A percentile compares a stretch with the other conserved stretches of the same genome.
phyloP scores from a whole-genome alignment of 2,113 vertebrate species.

The Scytalopus superciliaris region DNA sequence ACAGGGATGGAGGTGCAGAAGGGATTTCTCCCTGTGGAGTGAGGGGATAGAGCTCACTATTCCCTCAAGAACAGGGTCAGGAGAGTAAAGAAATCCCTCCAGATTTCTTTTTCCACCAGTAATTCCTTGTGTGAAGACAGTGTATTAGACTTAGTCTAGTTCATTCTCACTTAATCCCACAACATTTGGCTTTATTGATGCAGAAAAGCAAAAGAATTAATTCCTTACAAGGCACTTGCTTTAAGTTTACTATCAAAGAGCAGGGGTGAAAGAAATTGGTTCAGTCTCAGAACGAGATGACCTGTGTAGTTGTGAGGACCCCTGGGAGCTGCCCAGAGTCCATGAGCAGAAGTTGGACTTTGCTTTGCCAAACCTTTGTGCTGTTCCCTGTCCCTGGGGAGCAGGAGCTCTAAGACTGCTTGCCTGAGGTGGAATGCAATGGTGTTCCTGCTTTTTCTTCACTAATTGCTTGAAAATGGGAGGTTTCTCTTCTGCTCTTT shows the following conservation, averaged over 20 bases:
- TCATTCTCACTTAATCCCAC: neutral
- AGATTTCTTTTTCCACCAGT: neutral
- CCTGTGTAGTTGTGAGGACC: neutral
- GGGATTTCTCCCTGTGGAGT: neutral
- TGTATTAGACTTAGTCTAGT: neutral
- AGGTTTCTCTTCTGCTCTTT: neutral
- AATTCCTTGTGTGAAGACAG: neutral
- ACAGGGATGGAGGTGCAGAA: neutral
- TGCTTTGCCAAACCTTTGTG: neutral
- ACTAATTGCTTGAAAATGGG: neutral
- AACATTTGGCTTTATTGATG: neutral
- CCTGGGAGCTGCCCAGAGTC: neutral
- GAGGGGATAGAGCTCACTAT: neutral
- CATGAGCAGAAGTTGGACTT: accelerated
- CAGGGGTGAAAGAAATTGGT: neutral
- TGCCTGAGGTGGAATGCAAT: neutral
- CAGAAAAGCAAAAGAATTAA: neutral
- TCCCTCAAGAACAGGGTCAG: neutral
- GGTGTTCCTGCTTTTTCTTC: neutral
- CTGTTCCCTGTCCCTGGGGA: neutral
- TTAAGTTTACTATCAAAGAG: neutral
- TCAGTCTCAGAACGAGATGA: neutral
- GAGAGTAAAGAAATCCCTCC: neutral
- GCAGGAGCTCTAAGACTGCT: neutral
- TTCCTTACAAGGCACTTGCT: neutral